Conservation (phyloP, 2,113 vertebrate species). For the Elachura formosa region DNA sequence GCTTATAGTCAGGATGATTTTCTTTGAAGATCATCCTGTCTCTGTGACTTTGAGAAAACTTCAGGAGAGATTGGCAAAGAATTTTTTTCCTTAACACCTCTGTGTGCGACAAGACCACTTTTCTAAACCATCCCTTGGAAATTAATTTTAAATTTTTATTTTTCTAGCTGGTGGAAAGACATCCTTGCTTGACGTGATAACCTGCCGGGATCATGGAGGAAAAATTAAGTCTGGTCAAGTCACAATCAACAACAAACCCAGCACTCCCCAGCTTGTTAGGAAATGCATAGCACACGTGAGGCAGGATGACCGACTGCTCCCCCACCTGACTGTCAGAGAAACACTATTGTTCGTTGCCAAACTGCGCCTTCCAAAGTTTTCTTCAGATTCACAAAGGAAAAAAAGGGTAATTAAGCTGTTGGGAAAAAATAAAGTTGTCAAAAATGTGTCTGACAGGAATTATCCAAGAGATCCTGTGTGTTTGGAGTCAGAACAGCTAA, state of each 20-base stretch:
- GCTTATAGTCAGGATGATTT: neutral
- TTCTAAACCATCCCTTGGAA: neutral
- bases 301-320: slow-evolving; percentile 90
- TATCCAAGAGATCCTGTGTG: slow-evolving; percentile 9
- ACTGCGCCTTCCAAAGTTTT: slow-evolving; percentile 85
- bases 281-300: slow-evolving; percentile 88
- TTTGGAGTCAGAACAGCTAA: slow-evolving; percentile 53
- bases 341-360: slow-evolving; percentile 87
- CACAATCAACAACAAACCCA: slow-evolving; percentile 81
- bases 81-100: neutral
- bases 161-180: slow-evolving; percentile 84
- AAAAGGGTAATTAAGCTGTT: slow-evolving; percentile 81
- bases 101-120: neutral
- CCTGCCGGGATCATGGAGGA: slow-evolving; percentile 83
- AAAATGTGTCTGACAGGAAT: slow-evolving; percentile 50
- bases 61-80: rapidly evolving
- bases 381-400: slow-evolving; percentile 84
- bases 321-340: slow-evolving; percentile 90
- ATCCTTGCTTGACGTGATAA: slow-evolving; percentile 90
- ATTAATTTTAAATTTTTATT: neutral
- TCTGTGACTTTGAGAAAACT: neutral
- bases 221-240: slow-evolving; percentile 80
- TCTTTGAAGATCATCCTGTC: neutral
- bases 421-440: slow-evolving; percentile 56
- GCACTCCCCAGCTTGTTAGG: slow-evolving; percentile 82